phyloP scores from a whole-genome alignment of 2,113 vertebrate genomes.

The Pygoscelis adeliae region DNA sequence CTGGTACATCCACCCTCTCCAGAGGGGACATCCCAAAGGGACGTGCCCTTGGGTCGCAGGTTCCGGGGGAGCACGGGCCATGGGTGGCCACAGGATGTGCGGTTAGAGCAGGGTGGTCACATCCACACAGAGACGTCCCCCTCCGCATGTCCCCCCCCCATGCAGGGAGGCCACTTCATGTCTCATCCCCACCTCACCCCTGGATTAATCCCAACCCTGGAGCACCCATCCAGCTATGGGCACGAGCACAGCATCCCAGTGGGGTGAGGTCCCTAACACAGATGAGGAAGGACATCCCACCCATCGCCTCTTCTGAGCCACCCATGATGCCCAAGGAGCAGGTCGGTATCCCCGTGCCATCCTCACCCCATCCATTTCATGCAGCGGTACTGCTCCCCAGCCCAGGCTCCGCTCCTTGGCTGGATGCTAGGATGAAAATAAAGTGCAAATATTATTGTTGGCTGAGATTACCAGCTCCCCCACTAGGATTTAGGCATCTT shows the following conservation, averaged over 20 bases:
- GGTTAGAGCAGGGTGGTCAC: neutral
- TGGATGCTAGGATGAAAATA: neutral
- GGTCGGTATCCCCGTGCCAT: fast-evolving
- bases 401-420: neutral
- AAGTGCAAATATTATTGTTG: slow-evolving; percentile 49
- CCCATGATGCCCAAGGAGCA: neutral
- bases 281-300: neutral
- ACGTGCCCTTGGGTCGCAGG: fast-evolving
- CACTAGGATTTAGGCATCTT: slow-evolving; percentile 20
- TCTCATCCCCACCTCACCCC: neutral
- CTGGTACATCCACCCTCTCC: neutral
- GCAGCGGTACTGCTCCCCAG: neutral
- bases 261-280: fast-evolving
- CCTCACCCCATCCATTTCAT: neutral
- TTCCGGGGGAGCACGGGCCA: neutral
- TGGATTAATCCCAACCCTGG: neutral
- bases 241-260: neutral
- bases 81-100: fast-evolving
- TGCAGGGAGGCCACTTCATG: neutral
- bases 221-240: neutral
- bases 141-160: fast-evolving
- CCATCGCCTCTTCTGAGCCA: neutral
- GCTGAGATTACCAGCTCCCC: slow-evolving; percentile 8
- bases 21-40: neutral
- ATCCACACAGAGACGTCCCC: neutral